Conservation (phyloP, 2,113 vertebrate genomes). For the Microtus oregoni region DNA sequence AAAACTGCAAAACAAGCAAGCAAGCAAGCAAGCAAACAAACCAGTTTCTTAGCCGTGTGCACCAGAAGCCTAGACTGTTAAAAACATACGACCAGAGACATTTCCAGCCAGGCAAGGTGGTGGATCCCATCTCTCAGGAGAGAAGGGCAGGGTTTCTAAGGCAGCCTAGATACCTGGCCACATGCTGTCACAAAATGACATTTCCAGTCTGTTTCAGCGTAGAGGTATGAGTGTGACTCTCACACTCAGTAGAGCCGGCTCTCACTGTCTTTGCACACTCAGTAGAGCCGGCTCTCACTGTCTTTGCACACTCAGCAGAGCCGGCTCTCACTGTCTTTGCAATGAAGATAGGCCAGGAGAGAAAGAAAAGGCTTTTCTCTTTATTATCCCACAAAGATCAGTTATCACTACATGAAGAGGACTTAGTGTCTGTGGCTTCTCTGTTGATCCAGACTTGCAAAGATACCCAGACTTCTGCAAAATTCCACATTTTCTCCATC, state of each 20-base stretch:
- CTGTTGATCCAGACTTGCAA: conserved; percentile 43
- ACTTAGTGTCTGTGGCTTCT: background rate
- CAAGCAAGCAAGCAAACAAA: background rate
- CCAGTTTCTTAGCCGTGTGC: background rate
- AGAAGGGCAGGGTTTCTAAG: background rate
- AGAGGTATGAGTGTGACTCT: background rate
- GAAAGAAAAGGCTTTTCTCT: background rate
- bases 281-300: background rate
- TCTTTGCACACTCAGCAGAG: background rate
- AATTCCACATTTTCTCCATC: background rate
- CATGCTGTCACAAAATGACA: background rate
- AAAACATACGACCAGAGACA: background rate
- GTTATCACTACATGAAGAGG: conserved; percentile 16
- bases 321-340: background rate
- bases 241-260: background rate
- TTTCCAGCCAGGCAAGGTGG: background rate
- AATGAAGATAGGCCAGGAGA: background rate
- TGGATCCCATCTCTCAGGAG: background rate
- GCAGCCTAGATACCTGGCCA: background rate
- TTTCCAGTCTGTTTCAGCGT: background rate
- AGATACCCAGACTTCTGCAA: conserved; percentile 13
- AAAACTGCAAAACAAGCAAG: background rate
- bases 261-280: background rate
- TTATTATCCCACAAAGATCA: background rate
- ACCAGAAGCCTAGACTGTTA: background rate